phyloP scores from a whole-genome alignment of 2,888 invertebrate genomes.

The Sipha maydis region DNA sequence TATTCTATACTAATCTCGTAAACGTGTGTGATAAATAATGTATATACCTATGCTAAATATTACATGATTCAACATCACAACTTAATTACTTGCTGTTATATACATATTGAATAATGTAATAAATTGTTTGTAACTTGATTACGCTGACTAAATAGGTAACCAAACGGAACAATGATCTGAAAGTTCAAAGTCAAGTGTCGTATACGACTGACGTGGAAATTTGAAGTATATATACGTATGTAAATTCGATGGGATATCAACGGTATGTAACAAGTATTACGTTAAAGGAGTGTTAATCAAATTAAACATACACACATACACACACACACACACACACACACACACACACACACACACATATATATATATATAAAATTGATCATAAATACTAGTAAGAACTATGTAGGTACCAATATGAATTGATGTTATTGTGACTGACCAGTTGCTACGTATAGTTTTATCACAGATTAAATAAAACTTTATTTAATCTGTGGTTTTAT shows the following conservation, averaged over 20 bases:
- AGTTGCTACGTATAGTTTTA: no score
- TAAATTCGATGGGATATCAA: background rate
- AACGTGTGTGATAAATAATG: background rate
- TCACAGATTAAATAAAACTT: no score
- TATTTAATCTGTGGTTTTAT: no score
- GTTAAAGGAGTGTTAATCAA: background rate
- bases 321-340: no score
- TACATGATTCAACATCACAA: background rate
- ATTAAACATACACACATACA: no score
- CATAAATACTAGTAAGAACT: no score
- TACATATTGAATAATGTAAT: background rate
- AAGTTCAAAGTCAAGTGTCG: background rate
- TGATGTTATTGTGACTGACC: no score
- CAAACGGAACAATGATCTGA: background rate
- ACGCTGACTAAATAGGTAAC: background rate
- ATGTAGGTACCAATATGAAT: no score
- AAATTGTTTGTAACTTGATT: background rate
- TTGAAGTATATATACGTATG: background rate
- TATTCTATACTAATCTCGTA: background rate
- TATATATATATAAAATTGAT: no score
- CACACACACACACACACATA: no score
- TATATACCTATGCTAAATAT: background rate
- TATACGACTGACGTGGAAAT: background rate
- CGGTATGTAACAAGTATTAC: background rate
- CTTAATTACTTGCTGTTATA: background rate